A percentile compares a stretch with the other conserved stretches of the same genome.
Conservation (phyloP, 35 echinoderm and acorn worm species). For the Apostichopus parvimensis region DNA sequence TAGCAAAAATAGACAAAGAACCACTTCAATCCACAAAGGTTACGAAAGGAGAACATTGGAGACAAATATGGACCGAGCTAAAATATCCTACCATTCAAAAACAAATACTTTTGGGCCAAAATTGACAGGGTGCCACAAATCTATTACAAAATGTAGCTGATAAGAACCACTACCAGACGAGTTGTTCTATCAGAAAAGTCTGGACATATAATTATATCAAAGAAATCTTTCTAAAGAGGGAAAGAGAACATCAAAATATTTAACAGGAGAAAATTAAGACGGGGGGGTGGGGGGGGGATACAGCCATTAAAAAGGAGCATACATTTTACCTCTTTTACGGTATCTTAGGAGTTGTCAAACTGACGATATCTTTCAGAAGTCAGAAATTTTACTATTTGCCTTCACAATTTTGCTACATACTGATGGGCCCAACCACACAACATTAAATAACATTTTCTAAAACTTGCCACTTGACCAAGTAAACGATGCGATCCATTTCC, state of each 20-base stretch:
- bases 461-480: no score
- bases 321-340: not conserved
- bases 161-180: no score
- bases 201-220: no score
- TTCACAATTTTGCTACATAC: no score
- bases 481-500: no score
- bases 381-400: no score
- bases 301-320: not conserved
- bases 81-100: constrained; percentile 1
- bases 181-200: no score
- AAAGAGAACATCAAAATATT: not conserved
- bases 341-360: no score
- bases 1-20: not conserved
- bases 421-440: no score
- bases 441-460: no score
- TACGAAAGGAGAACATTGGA: constrained; percentile 6
- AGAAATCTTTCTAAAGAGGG: not conserved
- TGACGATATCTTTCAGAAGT: no score
- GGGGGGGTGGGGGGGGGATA: not conserved
- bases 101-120: not conserved
- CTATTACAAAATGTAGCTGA: not conserved
- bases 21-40: not conserved
- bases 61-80: not conserved
- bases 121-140: not conserved
- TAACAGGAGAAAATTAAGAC: not conserved